phyloP scores from a whole-genome alignment of 2,888 invertebrate genomes.

The Drosophila nigricruria region DNA sequence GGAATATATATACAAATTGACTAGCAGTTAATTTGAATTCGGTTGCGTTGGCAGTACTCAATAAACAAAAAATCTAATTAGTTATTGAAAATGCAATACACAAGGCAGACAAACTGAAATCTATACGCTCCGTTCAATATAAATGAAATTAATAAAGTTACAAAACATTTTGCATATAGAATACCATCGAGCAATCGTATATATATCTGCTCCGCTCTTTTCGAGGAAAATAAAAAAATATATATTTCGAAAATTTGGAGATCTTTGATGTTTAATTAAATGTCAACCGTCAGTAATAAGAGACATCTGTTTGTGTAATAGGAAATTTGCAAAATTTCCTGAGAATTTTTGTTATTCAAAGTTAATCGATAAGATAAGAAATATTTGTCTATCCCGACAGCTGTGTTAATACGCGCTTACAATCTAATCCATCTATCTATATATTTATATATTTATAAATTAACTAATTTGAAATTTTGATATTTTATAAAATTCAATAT shows the following conservation, averaged over 20 bases:
- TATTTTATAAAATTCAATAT: no score
- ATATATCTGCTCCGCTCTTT: no score
- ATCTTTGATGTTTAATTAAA: neutral
- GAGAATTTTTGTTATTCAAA: neutral
- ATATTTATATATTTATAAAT: no score
- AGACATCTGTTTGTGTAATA: neutral
- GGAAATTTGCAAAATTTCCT: neutral
- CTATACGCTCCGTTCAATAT: neutral
- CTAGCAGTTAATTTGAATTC: neutral
- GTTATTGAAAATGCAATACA: neutral
- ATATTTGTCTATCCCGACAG: neutral
- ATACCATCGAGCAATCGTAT: no score
- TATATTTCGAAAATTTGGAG: neutral
- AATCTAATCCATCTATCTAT: no score
- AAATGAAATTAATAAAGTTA: neutral
- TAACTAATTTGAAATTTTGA: no score
- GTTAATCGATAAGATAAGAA: neutral
- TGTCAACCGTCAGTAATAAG: neutral
- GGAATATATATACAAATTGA: constrained; percentile 10
- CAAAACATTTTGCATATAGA: neutral
- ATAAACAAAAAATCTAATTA: neutral
- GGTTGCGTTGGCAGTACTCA: constrained; percentile 1
- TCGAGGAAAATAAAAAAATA: neutral
- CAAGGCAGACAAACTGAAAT: neutral
- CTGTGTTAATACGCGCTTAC: neutral